These are phyloP conservation scores for Notospermus geniculatus DNA, from an alignment of 1,140 invertebrate species.

Conservation along the genomic window DNA sequence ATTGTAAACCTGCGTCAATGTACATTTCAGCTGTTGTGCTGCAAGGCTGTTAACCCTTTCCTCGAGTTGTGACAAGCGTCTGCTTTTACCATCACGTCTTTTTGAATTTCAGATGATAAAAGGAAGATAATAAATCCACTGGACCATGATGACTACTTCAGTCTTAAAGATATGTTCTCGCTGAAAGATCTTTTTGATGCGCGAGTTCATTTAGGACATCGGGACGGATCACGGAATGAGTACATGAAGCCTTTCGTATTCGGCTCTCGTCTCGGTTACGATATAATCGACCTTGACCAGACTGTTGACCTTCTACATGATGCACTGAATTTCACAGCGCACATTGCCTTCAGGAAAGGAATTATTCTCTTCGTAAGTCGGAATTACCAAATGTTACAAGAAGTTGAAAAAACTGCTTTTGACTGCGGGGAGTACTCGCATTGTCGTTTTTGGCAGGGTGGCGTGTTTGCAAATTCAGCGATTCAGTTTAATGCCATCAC, in stretches of 20 bases:
- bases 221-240: conserved; percentile 59
- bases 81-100: too few species aligned
- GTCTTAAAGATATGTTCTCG: conserved; percentile 81
- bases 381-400: conserved; percentile 61
- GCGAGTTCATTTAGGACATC: conserved; percentile 90
- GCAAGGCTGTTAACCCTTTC: too few species aligned
- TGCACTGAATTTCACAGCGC: conserved; percentile 91
- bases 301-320: conserved; percentile 77
- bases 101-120: neutral
- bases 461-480: conserved; percentile 80
- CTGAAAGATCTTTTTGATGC: conserved; percentile 88
- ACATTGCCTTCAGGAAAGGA: conserved; percentile 83
- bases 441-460: conserved; percentile 77
- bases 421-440: conserved; percentile 89
- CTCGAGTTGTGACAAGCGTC: too few species aligned
- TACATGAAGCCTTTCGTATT: conserved; percentile 90
- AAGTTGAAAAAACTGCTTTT: conserved; percentile 82
- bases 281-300: conserved; percentile 92
- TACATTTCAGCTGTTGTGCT: too few species aligned
- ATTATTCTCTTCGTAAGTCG: conserved; percentile 71
- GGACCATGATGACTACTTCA: conserved; percentile 81
- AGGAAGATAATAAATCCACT: conserved; percentile 12
- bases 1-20: too few species aligned
- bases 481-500: conserved; percentile 61
- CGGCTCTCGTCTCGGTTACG: conserved; percentile 77